Percentiles rank a stretch among this genome's conserved stretches.
phyloP scores from a whole-genome alignment of 1,140 invertebrate genomes.

The Drosophila neocordata region DNA sequence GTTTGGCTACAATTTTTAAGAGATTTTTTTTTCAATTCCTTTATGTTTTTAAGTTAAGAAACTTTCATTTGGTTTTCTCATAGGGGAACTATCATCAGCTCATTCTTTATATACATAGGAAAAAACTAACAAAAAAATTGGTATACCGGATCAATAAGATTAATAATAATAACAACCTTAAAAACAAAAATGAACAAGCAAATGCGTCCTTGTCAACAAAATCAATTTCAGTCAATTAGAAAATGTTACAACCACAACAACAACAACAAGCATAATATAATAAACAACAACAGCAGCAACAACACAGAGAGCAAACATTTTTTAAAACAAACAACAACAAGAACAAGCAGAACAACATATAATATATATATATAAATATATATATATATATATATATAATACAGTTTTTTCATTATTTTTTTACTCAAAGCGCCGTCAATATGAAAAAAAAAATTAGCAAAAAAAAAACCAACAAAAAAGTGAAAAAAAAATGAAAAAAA shows the following conservation, averaged over 20 bases:
- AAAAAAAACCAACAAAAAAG: not conserved
- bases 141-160: slow-evolving; percentile 64
- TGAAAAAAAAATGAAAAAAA: not conserved
- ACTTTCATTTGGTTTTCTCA: not conserved
- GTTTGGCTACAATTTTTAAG: not conserved
- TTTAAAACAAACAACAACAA: slow-evolving; percentile 41
- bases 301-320: slow-evolving; percentile 53
- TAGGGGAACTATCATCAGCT: not conserved
- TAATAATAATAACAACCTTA: slow-evolving; percentile 46
- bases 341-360: slow-evolving; percentile 21
- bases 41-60: not conserved
- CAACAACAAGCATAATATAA: slow-evolving; percentile 34
- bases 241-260: slow-evolving; percentile 49
- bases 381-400: slow-evolving; percentile 28
- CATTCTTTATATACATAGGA: not conserved
- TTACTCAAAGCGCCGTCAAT: slow-evolving; percentile 66
- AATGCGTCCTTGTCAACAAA: slow-evolving; percentile 80
- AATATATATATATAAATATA: slow-evolving; percentile 21
- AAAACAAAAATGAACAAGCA: slow-evolving; percentile 45
- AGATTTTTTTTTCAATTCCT: not conserved
- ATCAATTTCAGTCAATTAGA: slow-evolving; percentile 81
- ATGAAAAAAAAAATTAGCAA: not conserved
- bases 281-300: slow-evolving; percentile 40
- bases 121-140: slow-evolving; percentile 34
- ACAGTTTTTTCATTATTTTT: slow-evolving; percentile 76